A percentile compares a stretch with the other conserved stretches of the same genome.
Evolutionary conservation across 2,113 vertebrate species (phyloP).

Genomic region (Oreocharis arfaki): DNA sequence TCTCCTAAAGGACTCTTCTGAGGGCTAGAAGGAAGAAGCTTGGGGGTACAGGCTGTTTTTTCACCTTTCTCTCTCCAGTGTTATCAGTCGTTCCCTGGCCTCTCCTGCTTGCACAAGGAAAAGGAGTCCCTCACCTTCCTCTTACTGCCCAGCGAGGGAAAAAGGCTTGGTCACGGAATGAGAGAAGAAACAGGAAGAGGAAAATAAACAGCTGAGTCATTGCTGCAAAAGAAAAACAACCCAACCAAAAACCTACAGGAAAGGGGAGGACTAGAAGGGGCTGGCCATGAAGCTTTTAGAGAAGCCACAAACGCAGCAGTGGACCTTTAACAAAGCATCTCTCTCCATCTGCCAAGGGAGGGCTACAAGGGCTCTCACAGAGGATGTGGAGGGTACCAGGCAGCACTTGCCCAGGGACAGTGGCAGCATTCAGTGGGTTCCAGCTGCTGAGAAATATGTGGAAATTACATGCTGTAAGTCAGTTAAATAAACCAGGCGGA

Average conservation of each 20-base stretch:
- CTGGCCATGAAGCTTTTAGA: not conserved
- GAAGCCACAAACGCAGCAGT: not conserved
- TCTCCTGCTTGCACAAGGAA: not conserved
- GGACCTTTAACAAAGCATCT: not conserved
- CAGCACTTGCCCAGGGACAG: constrained; percentile 10
- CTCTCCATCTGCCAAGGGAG: not conserved
- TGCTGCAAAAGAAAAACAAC: not conserved
- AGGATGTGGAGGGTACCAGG: not conserved
- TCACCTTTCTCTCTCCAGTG: not conserved
- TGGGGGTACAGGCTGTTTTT: not conserved
- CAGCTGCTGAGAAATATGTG: constrained; percentile 31
- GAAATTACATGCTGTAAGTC: constrained; percentile 23
- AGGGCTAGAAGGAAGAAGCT: not conserved
- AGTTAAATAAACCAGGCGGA: constrained; percentile 12
- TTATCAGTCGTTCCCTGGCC: not conserved
- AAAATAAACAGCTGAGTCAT: constrained; percentile 17
- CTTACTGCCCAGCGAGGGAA: not conserved
- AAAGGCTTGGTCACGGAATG: not conserved
- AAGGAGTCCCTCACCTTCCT: not conserved
- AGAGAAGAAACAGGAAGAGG: not conserved
- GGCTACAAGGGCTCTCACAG: not conserved
- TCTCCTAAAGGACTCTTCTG: not conserved
- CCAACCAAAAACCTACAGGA: not conserved
- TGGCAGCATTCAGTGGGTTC: constrained; percentile 14
- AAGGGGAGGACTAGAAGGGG: not conserved